Conservation (phyloP, 2,797 vertebrate genomes). For the Spea hammondii region DNA sequence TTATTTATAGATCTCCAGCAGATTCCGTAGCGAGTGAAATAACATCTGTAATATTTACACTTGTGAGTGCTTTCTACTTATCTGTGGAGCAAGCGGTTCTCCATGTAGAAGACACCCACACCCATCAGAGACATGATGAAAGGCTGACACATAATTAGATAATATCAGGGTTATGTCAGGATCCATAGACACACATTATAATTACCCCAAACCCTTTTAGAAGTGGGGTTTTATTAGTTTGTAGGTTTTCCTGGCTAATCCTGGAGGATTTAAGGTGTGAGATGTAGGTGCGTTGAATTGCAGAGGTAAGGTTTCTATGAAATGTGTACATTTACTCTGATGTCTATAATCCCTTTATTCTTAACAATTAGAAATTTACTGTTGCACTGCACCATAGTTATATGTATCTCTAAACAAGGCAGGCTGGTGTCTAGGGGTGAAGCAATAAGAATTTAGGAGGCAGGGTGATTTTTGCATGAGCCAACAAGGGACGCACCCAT, state of each 20-base stretch:
- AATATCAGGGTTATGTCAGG: conserved; percentile 34
- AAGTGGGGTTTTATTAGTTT: conserved; percentile 22
- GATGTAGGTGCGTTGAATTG: background rate
- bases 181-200: conserved; percentile 18
- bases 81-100: background rate
- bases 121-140: conserved; percentile 32
- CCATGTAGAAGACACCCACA: background rate
- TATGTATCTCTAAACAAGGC: too few species aligned
- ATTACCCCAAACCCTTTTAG: conserved; percentile 18
- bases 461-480: too few species aligned
- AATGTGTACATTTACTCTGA: too few species aligned
- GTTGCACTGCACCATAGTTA: too few species aligned
- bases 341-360: too few species aligned
- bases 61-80: conserved; percentile 1
- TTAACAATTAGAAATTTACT: too few species aligned
- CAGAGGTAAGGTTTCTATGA: too few species aligned
- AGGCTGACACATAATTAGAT: conserved; percentile 36
- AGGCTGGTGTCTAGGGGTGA: too few species aligned
- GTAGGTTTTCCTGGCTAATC: conserved; percentile 12
- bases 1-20: background rate
- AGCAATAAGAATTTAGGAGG: too few species aligned
- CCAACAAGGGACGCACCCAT: too few species aligned
- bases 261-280: background rate
- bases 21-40: background rate
- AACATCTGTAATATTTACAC: background rate